Evolutionary conservation across 2,888 invertebrate species (phyloP).

Genomic region (Halictus ligatus): DNA sequence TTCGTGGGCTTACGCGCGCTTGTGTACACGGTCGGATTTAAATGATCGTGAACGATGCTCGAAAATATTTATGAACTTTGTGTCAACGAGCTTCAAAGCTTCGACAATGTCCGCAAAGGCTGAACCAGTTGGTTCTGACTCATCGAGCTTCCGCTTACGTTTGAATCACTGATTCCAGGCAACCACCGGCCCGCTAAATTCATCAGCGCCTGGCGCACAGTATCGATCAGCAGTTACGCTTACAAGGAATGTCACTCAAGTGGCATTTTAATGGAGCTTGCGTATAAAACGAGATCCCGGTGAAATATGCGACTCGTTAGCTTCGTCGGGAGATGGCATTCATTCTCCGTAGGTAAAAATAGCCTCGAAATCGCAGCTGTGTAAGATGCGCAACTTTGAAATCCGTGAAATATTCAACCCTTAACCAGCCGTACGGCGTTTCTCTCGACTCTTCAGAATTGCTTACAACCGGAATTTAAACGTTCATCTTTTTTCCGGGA

Average conservation of each 20-base stretch:
- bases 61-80: conserved; percentile 5
- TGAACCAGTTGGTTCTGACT: neutral
- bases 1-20: conserved; percentile 4
- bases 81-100: neutral
- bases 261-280: neutral
- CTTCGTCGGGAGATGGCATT: neutral
- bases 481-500: neutral
- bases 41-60: neutral
- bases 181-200: neutral
- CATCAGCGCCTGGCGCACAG: neutral
- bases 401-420: neutral
- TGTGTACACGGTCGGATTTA: neutral
- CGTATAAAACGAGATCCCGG: conserved; percentile 1
- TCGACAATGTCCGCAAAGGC: neutral
- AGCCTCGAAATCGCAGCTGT: neutral
- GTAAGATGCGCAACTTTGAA: neutral
- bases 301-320: neutral
- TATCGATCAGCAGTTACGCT: neutral
- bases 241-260: conserved; percentile 1
- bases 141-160: neutral
- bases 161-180: neutral
- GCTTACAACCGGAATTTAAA: neutral
- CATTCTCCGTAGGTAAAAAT: neutral
- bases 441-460: too few relatives aligned
- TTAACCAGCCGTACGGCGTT: neutral